Conservation (phyloP, 2,113 vertebrate genomes). For the Oreocharis arfaki region DNA sequence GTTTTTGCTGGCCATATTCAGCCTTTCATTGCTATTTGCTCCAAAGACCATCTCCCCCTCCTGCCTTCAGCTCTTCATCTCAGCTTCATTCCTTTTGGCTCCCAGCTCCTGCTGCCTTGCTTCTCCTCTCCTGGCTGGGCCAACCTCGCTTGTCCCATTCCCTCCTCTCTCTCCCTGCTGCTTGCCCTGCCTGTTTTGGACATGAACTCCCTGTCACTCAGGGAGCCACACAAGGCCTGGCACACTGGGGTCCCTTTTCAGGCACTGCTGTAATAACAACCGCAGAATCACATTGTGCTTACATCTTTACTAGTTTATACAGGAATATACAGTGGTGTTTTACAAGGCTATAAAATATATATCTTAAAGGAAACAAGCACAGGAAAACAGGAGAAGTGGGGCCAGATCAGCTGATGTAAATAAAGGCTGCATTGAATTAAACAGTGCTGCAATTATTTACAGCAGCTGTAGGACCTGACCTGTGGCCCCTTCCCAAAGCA, state of each 20-base stretch:
- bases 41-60: neutral
- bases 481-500: neutral
- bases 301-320: conserved; percentile 31
- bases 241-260: neutral
- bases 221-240: neutral
- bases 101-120: accelerated
- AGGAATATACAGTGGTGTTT: conserved; percentile 47
- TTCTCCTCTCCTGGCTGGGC: neutral
- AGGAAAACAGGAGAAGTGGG: conserved; percentile 30
- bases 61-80: neutral
- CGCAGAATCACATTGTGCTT: neutral
- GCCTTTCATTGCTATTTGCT: neutral
- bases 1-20: neutral
- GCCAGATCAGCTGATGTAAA: conserved; percentile 58
- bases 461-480: conserved; percentile 42
- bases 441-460: neutral
- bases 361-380: conserved; percentile 48
- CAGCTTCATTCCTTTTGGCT: neutral
- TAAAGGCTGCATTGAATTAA: conserved; percentile 52
- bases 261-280: neutral
- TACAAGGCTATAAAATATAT: conserved; percentile 51
- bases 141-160: neutral
- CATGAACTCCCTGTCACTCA: neutral
- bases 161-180: neutral
- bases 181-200: neutral